Evolutionary conservation across 30 jellyfish, hydroid and myxozoan genomes (phyloP), one percentile per base, ranked within the genome.

Genomic region (Turritopsis rubra): DNA sequence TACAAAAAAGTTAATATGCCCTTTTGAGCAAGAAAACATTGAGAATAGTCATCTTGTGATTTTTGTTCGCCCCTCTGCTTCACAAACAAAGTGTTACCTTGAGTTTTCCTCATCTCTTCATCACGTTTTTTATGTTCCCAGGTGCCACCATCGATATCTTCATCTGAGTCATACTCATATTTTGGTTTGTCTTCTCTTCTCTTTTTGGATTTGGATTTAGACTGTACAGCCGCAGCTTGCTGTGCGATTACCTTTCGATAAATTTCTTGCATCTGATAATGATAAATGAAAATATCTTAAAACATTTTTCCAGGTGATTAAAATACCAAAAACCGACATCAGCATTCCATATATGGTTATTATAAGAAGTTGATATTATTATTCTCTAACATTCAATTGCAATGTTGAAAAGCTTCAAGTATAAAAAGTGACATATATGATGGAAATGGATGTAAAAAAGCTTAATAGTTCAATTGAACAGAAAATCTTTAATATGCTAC

Each of bases 101-200:
- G 70, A 16, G 98, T 91, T 53, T 91, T 91, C 68, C 53, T 88
- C 98, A 91, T 91, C 81, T 91, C 98, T 41, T 79, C 30, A 28
- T 54, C 76, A n/a, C 98, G 81, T 76, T 91, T 91, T 81, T 87
- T 91, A 82, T 91, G 98, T 65, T 91, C 98, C 98, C 98, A 91
- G 31, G 98, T 91, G 68, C 98, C 98, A 41, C 91, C 96, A 7
- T 87, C 98, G 18, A 54, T 66, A 18, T 91, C 98, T 83, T 91
- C 98, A 81, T 91, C 98, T 9, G 98, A 91, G 70, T 91, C 98
- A 85, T 91, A 91, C 81, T 91, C 96, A 91, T 91, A 91, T 78
- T 73, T 91, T 28, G 92, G 98, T 60, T 91, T 87, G 31, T 85
- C 87, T 53, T 75, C 83, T 52, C 53, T 41, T 4, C 79, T 20